Evolutionary conservation across 2,888 invertebrate species (phyloP).

Genomic region (Timema cristinae): DNA sequence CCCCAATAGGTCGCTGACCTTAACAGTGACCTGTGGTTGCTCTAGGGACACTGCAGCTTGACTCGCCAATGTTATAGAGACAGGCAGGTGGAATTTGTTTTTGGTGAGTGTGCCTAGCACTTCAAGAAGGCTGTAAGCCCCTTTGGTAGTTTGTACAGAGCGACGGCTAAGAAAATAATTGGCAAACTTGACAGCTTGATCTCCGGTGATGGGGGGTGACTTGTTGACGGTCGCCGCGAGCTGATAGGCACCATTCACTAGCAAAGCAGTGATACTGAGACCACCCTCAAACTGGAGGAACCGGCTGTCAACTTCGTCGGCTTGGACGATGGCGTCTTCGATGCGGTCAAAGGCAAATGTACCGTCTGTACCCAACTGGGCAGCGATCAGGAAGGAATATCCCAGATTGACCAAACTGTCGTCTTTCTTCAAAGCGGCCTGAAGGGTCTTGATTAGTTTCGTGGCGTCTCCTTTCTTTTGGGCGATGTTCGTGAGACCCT

Average conservation of each 20-base stretch:
- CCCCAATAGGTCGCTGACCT: slow-evolving; percentile 72
- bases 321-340: slow-evolving; percentile 90
- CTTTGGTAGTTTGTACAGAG: slow-evolving; percentile 81
- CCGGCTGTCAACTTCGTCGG: slow-evolving; percentile 89
- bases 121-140: slow-evolving; percentile 75
- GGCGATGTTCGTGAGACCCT: slow-evolving; percentile 63
- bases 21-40: slow-evolving; percentile 67
- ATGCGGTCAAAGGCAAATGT: slow-evolving; percentile 68
- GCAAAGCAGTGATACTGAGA: slow-evolving; percentile 68
- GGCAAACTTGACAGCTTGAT: slow-evolving; percentile 83
- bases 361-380: slow-evolving; percentile 65
- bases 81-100: slow-evolving; percentile 73
- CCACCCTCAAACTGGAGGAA: slow-evolving; percentile 91
- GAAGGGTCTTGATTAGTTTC: slow-evolving; percentile 67
- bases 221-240: slow-evolving; percentile 59
- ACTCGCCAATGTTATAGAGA: slow-evolving; percentile 76
- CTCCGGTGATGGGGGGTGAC: slow-evolving; percentile 64
- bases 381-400: slow-evolving; percentile 78
- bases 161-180: slow-evolving; percentile 86
- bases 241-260: slow-evolving; percentile 59
- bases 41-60: slow-evolving; percentile 71
- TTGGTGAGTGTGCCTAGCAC: slow-evolving; percentile 66
- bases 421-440: slow-evolving; percentile 77
- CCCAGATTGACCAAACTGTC: slow-evolving; percentile 74
- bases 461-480: slow-evolving; percentile 57